Percentiles rank a stretch among this genome's conserved stretches.
These are phyloP conservation scores for Dasypogon diadema DNA, from an alignment of 2,888 invertebrate species.

Conservation along the genomic window DNA sequence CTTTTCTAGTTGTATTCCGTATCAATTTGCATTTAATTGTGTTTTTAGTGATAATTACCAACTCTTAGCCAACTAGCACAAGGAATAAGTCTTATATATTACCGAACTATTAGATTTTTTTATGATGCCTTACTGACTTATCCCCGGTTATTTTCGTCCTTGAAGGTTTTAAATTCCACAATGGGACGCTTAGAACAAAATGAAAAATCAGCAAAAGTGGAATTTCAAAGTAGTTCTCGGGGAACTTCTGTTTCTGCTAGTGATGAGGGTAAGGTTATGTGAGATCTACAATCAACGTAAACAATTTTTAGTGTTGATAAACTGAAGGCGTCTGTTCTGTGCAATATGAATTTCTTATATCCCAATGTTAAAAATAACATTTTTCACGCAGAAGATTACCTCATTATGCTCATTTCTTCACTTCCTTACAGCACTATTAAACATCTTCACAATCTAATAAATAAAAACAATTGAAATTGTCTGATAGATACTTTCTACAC, in stretches of 20 bases:
- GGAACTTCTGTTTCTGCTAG: constrained; percentile 8
- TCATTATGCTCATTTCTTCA: too few relatives aligned
- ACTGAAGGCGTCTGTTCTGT: background rate
- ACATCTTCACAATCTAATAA: too few relatives aligned
- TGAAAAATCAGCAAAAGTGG: constrained; percentile 37
- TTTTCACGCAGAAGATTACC: too few relatives aligned
- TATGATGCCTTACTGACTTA: background rate
- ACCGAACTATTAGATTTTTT: background rate
- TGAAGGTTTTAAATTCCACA: constrained; percentile 23
- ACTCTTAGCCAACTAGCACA: too few relatives aligned
- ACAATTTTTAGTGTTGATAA: background rate
- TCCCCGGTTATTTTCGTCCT: constrained; percentile 1
- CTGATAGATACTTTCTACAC: too few relatives aligned
- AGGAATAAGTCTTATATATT: background rate
- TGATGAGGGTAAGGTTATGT: constrained; percentile 34
- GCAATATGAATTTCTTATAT: background rate
- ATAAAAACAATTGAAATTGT: too few relatives aligned
- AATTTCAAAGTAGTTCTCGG: background rate
- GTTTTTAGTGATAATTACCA: too few relatives aligned
- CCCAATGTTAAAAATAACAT: too few relatives aligned
- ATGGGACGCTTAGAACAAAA: constrained; percentile 28
- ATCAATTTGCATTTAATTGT: background rate
- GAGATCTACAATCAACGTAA: background rate
- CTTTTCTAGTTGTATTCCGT: background rate
- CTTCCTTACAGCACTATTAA: too few relatives aligned